Conservation (phyloP, 2,888 invertebrate genomes). For the Stenoptilia bipunctidactyla region DNA sequence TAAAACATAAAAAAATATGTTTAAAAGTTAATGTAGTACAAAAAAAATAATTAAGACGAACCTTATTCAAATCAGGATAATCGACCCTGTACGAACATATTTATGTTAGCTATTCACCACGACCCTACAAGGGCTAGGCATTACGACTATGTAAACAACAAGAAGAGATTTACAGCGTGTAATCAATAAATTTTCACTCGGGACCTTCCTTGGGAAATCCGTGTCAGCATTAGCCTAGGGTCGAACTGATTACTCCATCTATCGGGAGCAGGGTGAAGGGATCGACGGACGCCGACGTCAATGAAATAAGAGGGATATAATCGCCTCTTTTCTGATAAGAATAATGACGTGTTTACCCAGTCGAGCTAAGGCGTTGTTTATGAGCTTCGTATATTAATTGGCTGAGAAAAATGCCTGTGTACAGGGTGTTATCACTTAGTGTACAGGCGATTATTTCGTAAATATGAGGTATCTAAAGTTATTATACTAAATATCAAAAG, state of each 20-base stretch:
- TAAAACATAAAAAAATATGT: too few species aligned
- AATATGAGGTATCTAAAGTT: too few species aligned
- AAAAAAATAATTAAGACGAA: too few species aligned
- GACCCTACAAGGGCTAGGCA: not conserved
- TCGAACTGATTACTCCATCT: conserved; percentile 58
- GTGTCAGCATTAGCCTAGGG: conserved; percentile 50
- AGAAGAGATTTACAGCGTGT: conserved; percentile 47
- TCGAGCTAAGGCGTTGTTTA: too few species aligned
- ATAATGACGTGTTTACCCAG: conserved; percentile 18
- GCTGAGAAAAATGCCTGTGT: too few species aligned
- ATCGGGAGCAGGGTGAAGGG: conserved; percentile 38
- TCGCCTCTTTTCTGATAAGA: conserved; percentile 24
- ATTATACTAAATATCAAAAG: too few species aligned
- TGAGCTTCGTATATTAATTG: too few species aligned
- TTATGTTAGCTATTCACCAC: too few species aligned
- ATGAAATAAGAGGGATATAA: conserved; percentile 51
- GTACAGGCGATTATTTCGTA: too few species aligned
- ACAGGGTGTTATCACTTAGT: too few species aligned
- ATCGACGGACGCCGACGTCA: conserved; percentile 20
- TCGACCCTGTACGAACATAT: conserved; percentile 6
- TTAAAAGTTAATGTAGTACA: too few species aligned
- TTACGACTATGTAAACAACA: conserved; percentile 38
- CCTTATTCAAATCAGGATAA: too few species aligned
- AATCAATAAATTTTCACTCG: conserved; percentile 55
- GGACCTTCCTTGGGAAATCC: conserved; percentile 34